Evolutionary conservation across 2,888 invertebrate species (phyloP).

Genomic region (Napeogenes sylphis): DNA sequence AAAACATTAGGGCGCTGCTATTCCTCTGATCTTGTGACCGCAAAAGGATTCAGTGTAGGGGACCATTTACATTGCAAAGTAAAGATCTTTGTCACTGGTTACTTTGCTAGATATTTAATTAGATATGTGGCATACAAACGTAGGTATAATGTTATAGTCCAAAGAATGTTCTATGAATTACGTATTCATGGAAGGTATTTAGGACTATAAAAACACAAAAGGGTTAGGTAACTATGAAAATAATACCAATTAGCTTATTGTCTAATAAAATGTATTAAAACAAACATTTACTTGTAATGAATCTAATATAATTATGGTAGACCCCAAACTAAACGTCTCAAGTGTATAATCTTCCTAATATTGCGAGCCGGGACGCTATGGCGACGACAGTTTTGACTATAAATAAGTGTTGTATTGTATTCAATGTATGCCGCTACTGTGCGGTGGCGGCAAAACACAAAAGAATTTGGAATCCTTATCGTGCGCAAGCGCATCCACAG

Average conservation of each 20-base stretch:
- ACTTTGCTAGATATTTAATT: too few relatives aligned
- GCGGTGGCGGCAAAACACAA: slow-evolving; percentile 67
- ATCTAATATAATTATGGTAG: not conserved
- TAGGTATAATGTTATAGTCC: too few relatives aligned
- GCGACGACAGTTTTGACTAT: slow-evolving; percentile 75
- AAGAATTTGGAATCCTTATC: slow-evolving; percentile 72
- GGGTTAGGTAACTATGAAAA: too few relatives aligned
- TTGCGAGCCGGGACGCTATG: slow-evolving; percentile 64
- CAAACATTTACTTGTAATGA: too few relatives aligned
- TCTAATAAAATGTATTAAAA: too few relatives aligned
- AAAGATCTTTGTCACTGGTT: not conserved
- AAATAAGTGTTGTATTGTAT: slow-evolving; percentile 78
- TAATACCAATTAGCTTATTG: too few relatives aligned
- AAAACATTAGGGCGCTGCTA: slow-evolving; percentile 63
- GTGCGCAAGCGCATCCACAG: slow-evolving; percentile 42
- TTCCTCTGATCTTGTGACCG: slow-evolving; percentile 69
- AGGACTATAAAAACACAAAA: too few relatives aligned
- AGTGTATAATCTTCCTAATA: slow-evolving; percentile 41
- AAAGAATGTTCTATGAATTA: too few relatives aligned
- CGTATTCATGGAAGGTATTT: too few relatives aligned
- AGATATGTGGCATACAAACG: too few relatives aligned
- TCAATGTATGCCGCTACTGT: slow-evolving; percentile 72
- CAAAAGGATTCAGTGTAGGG: slow-evolving; percentile 57
- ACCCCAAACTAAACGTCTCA: slow-evolving; percentile 10
- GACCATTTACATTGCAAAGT: slow-evolving; percentile 27